Evolutionary conservation across 1,140 invertebrate genomes (phyloP).

Genomic region (Zaprionus taronus): DNA sequence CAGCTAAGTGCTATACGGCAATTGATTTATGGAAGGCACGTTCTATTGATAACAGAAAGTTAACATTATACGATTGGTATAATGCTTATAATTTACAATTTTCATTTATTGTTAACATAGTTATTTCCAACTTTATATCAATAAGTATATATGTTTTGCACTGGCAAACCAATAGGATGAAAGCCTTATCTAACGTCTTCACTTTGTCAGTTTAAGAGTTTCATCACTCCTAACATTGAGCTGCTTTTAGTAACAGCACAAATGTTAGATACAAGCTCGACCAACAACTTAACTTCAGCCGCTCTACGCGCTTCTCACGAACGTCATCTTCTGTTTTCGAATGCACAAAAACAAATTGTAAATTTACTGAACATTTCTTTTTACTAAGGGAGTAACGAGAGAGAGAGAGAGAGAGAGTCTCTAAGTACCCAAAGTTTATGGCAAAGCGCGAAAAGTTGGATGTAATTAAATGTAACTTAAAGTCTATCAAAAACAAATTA

Average conservation of each 20-base stretch:
- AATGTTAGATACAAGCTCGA: background rate
- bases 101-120: too few relatives aligned
- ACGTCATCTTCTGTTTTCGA: conserved; percentile 2
- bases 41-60: too few relatives aligned
- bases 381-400: background rate
- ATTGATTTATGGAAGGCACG: too few relatives aligned
- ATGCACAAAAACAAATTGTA: conserved; percentile 13
- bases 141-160: too few relatives aligned
- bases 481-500: conserved; percentile 75
- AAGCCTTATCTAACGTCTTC: too few relatives aligned
- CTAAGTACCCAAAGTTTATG: background rate
- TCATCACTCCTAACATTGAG: too few relatives aligned
- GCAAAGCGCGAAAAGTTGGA: conserved; percentile 10
- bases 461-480: conserved; percentile 74
- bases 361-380: conserved; percentile 11
- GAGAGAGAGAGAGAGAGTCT: background rate
- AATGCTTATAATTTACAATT: too few relatives aligned
- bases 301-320: background rate
- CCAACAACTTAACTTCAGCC: background rate
- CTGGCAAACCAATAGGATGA: too few relatives aligned
- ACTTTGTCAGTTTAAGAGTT: too few relatives aligned
- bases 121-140: too few relatives aligned
- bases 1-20: too few relatives aligned
- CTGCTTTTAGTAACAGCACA: background rate
- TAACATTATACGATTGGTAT: too few relatives aligned